Evolutionary conservation across 2,797 vertebrate genomes (phyloP), one percentile per base, ranked within the genome.

Genomic region (Odontamblyopus rebecca): DNA sequence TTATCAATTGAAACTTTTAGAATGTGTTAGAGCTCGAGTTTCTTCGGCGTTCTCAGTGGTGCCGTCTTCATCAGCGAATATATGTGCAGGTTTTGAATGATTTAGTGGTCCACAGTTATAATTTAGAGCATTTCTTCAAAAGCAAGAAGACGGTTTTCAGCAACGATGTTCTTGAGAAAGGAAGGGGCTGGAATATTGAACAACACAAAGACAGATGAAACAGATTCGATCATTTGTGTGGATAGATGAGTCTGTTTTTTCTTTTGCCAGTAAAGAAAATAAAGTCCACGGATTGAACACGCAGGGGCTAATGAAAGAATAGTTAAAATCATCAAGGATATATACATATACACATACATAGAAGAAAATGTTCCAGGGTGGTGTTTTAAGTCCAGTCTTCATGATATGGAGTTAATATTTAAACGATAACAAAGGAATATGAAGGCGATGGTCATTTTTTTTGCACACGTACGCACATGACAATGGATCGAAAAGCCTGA

Each of bases 201-300:
- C 77, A 73, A 64, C 64, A 11, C 27, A 41, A 69, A 30, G 70
- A 78, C 71, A 81, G 72, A 86, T 83, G 77, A 88, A 89, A 88
- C 72, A 76, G 84, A 85, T 82, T 88, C 44, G 82, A 80, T 83
- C 81, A 70, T 62, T 75, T 73, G 63, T 69, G 71, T 62, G 69
- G 29, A 23, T 53, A 54, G 35, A n/a, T 69, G 9, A 57, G 71
- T 54, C 16, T 69, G 81, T 72, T 48, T 74, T 80, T 79, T 78
- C 77, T 79, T 70, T 29, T 83, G 30, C 71, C 78, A 85, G 80
- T 77, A 76, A 82, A 82, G 78, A 80, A 84, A 88, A 88, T 86
- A 84, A 88, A 89, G 79, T 84, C 85, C 78, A 81, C 77, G 82
- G 87, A 87, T 83, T 89, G 78, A 81, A 79, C 73, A 77, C 59